Conservation (phyloP, 37 sponge, comb jelly and placozoan genomes). For the Halisarca cf. caerulea region DNA sequence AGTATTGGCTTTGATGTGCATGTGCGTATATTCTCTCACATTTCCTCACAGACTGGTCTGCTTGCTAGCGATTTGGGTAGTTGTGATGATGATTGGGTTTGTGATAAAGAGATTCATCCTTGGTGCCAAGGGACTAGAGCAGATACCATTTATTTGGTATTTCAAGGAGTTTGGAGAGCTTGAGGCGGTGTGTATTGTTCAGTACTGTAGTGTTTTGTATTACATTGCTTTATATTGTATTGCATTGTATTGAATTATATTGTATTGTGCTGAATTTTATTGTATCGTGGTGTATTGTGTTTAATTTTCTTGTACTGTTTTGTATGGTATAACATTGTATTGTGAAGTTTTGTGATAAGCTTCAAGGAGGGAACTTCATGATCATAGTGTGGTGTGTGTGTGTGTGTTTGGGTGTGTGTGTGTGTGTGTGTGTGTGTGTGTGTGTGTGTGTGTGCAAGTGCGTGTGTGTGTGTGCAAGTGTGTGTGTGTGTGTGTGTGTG, state of each 20-base stretch:
- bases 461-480: not conserved
- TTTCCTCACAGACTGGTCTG: constrained; percentile 32
- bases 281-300: too few species aligned
- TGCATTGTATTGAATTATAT: too few species aligned
- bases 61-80: constrained; percentile 43
- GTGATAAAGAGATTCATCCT: constrained; percentile 60
- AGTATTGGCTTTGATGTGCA: not conserved
- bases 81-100: constrained; percentile 54
- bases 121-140: constrained; percentile 87
- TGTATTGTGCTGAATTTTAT: too few species aligned
- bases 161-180: constrained; percentile 78
- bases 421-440: not conserved
- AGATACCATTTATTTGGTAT: constrained; percentile 55
- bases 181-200: constrained; percentile 56
- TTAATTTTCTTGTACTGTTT: too few species aligned
- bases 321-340: too few species aligned
- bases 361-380: too few species aligned
- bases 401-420: too few species aligned
- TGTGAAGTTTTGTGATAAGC: too few species aligned
- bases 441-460: not conserved
- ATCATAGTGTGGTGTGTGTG: too few species aligned
- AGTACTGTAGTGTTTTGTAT: too few species aligned
- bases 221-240: not conserved
- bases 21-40: not conserved
- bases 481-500: too few species aligned